Conservation (phyloP, 2,888 invertebrate species). For the Andrena trimmerana region DNA sequence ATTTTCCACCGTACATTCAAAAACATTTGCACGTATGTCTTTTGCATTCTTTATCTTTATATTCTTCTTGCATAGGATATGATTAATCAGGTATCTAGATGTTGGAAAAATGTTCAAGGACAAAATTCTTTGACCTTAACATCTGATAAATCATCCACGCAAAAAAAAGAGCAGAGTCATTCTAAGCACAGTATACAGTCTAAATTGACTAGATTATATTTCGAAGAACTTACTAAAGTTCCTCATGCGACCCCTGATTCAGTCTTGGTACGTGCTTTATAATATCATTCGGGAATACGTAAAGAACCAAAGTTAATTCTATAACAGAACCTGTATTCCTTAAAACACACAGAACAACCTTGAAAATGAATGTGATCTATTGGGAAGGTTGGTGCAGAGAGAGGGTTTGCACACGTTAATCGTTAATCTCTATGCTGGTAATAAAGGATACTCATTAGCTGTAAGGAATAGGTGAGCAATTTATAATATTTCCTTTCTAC, state of each 20-base stretch:
- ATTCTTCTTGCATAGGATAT: constrained; percentile 73
- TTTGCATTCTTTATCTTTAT: neutral
- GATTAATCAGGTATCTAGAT: constrained; percentile 79
- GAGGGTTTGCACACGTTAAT: constrained; percentile 96
- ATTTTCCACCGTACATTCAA: too few relatives aligned
- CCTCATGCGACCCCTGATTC: constrained; percentile 84
- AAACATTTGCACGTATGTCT: too few relatives aligned
- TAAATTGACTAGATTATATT: constrained; percentile 83
- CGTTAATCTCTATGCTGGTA: constrained; percentile 95
- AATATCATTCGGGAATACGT: constrained; percentile 10
- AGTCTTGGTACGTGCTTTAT: constrained; percentile 78
- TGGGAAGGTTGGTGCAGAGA: constrained; percentile 93
- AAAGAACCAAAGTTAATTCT: neutral
- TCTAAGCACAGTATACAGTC: constrained; percentile 83
- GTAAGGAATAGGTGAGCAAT: constrained; percentile 87
- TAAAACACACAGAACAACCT: constrained; percentile 79
- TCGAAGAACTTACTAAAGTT: constrained; percentile 83
- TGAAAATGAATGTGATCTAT: constrained; percentile 86
- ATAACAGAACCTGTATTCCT: constrained; percentile 24
- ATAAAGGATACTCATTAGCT: constrained; percentile 94
- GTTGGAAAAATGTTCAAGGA: constrained; percentile 75
- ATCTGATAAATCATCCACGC: constrained; percentile 75
- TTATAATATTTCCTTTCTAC: constrained; percentile 60
- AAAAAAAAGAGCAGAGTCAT: constrained; percentile 79
- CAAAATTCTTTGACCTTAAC: constrained; percentile 73